Evolutionary conservation across 2,888 invertebrate species (phyloP).

Genomic region (Sinhomidia bicolor): DNA sequence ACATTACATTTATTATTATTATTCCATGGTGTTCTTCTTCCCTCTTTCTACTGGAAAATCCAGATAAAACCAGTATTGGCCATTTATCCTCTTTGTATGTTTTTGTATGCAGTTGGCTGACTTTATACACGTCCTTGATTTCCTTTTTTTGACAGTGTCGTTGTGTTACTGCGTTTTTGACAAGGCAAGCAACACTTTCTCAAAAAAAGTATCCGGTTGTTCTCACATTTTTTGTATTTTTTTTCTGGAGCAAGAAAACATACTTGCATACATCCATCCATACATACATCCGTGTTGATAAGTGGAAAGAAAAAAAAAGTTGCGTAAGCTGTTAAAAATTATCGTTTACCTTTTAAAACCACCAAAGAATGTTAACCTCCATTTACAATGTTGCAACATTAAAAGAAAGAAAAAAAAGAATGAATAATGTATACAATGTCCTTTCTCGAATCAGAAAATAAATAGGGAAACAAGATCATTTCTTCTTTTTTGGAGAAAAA

Average conservation of each 20-base stretch:
- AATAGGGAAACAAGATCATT: background rate
- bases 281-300: background rate
- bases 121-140: conserved; percentile 9
- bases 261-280: too few relatives aligned
- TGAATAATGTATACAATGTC: background rate
- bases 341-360: background rate
- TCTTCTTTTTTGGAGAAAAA: background rate
- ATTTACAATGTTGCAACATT: too few relatives aligned
- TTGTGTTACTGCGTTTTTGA: background rate
- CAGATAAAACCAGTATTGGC: background rate
- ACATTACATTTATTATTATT: background rate
- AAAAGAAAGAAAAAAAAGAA: too few relatives aligned
- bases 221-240: conserved; percentile 3
- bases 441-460: conserved; percentile 3
- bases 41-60: background rate
- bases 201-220: background rate
- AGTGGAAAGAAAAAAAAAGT: background rate
- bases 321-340: background rate
- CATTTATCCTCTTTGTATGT: background rate
- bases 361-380: background rate
- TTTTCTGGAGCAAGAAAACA: conserved; percentile 9
- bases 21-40: too few relatives aligned
- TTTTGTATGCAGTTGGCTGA: background rate
- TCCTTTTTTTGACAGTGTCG: background rate
- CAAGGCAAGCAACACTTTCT: background rate